These are phyloP conservation scores for Saturnia japonica DNA, from an alignment of 2,888 invertebrate species.

Conservation along the genomic window DNA sequence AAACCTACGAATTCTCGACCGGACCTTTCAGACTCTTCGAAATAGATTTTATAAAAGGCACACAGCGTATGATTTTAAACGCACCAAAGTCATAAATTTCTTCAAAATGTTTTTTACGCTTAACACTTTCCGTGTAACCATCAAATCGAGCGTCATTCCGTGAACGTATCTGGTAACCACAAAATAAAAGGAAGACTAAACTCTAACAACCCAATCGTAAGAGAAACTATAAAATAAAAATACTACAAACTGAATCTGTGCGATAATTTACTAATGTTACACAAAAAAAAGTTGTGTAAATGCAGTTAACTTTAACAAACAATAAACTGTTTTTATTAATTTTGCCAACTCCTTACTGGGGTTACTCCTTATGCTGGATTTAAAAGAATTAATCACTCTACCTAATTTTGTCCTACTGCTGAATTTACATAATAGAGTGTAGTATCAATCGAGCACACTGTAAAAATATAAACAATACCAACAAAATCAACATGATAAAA, in stretches of 20 bases:
- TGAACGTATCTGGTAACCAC: conserved; percentile 13
- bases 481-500: conserved; percentile 13
- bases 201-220: conserved; percentile 3
- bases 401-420: conserved; percentile 37
- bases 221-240: neutral
- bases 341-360: neutral
- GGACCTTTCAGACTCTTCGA: conserved; percentile 1
- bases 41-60: conserved; percentile 14
- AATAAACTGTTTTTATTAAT: neutral
- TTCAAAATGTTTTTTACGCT: neutral
- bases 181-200: neutral
- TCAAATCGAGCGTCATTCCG: conserved; percentile 6
- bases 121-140: neutral
- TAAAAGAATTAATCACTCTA: conserved; percentile 29
- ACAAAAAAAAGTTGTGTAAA: neutral
- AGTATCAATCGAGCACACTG: neutral
- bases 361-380: neutral
- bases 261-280: conserved; percentile 6
- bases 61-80: conserved; percentile 14
- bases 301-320: neutral
- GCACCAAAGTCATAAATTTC: neutral
- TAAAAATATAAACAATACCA: conserved; percentile 4
- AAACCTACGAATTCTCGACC: conserved; percentile 14
- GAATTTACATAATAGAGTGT: conserved; percentile 36
- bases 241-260: neutral